phyloP scores from a whole-genome alignment of 2,113 vertebrate genomes.

The Climacteris rufus region DNA sequence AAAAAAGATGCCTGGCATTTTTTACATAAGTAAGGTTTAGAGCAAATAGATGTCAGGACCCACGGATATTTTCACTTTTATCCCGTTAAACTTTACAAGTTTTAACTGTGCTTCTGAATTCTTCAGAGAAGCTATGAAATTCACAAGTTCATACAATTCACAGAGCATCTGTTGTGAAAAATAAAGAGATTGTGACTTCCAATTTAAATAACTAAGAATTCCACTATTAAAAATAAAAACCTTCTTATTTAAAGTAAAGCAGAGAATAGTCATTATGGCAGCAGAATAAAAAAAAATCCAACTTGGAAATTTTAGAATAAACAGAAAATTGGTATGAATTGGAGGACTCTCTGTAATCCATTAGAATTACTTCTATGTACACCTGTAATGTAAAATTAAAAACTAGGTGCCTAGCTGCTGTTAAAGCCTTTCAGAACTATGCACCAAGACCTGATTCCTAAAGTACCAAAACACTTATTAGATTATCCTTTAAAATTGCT shows the following conservation, averaged over 20 bases:
- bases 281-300: not conserved
- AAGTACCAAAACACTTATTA: not conserved
- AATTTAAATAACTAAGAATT: conserved; percentile 76
- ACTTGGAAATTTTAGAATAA: not conserved
- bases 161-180: conserved; percentile 84
- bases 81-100: conserved; percentile 73
- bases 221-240: conserved; percentile 72
- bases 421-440: not conserved
- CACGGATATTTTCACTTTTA: conserved; percentile 74
- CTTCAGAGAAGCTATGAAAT: conserved; percentile 77
- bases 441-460: not conserved
- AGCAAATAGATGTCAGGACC: conserved; percentile 69
- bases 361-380: not conserved
- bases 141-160: conserved; percentile 80
- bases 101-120: conserved; percentile 75
- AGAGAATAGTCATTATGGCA: not conserved
- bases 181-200: conserved; percentile 78
- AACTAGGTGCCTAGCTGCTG: not conserved
- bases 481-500: not conserved
- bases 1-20: conserved; percentile 35
- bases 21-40: conserved; percentile 65
- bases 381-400: not conserved
- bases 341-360: not conserved
- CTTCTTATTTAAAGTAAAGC: conserved; percentile 42
- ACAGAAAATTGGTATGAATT: not conserved